Percentiles rank a stretch among this genome's conserved stretches.
Conservation (phyloP, 2,888 invertebrate species). For the Tineola bisselliella region DNA sequence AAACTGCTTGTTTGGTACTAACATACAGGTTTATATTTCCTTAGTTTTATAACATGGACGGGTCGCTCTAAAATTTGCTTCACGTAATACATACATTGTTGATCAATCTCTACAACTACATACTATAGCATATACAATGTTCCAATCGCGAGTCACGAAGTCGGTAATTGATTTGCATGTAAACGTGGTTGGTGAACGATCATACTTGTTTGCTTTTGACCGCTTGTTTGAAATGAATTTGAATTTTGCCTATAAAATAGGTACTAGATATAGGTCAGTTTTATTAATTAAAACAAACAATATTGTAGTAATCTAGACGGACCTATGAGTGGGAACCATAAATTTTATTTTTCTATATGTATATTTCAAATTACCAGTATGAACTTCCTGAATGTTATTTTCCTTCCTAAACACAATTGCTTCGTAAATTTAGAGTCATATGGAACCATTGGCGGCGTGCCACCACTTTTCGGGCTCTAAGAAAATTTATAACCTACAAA, state of each 20-base stretch:
- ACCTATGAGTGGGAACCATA: no score
- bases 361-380: no score
- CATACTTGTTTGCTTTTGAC: background rate
- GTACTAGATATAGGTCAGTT: no score
- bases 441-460: slow-evolving; percentile 39
- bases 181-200: slow-evolving; percentile 3
- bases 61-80: background rate
- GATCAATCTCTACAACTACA: background rate
- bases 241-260: background rate
- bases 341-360: no score
- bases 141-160: slow-evolving; percentile 3
- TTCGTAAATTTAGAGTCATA: slow-evolving; percentile 11
- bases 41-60: background rate
- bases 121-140: background rate
- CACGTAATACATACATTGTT: background rate
- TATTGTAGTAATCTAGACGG: no score
- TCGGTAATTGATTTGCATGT: slow-evolving; percentile 11
- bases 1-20: no score
- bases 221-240: slow-evolving; percentile 3
- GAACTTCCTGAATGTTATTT: background rate
- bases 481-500: slow-evolving; percentile 51
- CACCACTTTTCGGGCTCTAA: slow-evolving; percentile 22
- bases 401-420: background rate
- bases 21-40: background rate
- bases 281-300: no score